Evolutionary conservation across 2,888 invertebrate genomes (phyloP).

Genomic region (Coenonympha glycerion): DNA sequence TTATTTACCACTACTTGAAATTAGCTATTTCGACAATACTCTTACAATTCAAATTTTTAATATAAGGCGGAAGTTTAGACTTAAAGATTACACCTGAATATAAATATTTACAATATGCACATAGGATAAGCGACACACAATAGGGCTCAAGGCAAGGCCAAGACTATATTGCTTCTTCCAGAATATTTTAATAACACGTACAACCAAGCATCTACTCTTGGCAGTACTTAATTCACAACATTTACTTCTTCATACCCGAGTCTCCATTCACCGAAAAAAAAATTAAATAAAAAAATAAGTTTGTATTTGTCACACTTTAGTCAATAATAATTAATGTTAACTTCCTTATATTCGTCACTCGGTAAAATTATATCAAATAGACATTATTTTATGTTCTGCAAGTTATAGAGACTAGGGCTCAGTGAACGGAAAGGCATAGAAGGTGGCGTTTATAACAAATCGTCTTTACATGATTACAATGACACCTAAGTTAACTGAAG

Average conservation of each 20-base stretch:
- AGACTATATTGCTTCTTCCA: constrained; percentile 50
- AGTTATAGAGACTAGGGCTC: not conserved
- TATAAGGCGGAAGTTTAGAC: constrained; percentile 66
- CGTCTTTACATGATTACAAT: too few species aligned
- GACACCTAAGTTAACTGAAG: too few species aligned
- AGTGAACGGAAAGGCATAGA: too few species aligned
- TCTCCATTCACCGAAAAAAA: not conserved
- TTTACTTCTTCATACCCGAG: not conserved
- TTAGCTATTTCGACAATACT: constrained; percentile 17
- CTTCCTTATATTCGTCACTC: not conserved
- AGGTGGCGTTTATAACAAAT: too few species aligned
- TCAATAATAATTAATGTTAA: not conserved
- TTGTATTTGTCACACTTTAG: not conserved
- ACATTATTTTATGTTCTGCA: too few species aligned
- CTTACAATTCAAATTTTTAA: constrained; percentile 54
- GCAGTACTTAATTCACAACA: constrained; percentile 6
- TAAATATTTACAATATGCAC: constrained; percentile 75
- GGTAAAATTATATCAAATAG: too few species aligned
- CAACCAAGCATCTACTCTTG: too few species aligned
- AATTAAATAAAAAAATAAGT: not conserved
- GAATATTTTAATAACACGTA: constrained; percentile 27
- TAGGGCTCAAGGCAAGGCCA: constrained; percentile 45
- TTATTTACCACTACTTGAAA: constrained; percentile 33
- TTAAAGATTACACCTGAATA: constrained; percentile 47
- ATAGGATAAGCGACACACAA: constrained; percentile 56